Conservation (phyloP, 2,888 invertebrate species). For the Cerastoderma edule region DNA sequence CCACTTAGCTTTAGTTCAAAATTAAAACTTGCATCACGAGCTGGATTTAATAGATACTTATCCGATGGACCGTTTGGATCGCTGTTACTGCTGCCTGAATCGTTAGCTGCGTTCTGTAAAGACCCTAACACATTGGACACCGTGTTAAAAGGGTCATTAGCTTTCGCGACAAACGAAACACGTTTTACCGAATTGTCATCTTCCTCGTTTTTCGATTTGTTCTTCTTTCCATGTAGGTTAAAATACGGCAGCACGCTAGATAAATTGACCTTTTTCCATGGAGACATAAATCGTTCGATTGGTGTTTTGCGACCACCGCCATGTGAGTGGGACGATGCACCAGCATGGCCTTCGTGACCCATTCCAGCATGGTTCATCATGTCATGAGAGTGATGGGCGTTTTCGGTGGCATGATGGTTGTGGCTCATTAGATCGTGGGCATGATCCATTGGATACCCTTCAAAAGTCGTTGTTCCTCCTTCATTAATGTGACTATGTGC, state of each 20-base stretch:
- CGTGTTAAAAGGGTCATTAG: slow-evolving; percentile 48
- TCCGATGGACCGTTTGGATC: not conserved
- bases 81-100: not conserved
- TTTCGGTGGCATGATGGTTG: too few species aligned
- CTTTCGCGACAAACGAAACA: slow-evolving; percentile 48
- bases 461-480: too few species aligned
- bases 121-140: slow-evolving; percentile 34
- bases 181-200: slow-evolving; percentile 38
- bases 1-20: slow-evolving; percentile 39
- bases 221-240: not conserved
- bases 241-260: slow-evolving; percentile 39
- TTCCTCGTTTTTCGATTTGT: not conserved
- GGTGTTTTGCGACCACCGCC: not conserved
- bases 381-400: not conserved
- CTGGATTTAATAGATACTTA: not conserved
- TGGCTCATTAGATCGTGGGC: too few species aligned
- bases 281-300: slow-evolving; percentile 39
- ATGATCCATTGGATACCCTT: too few species aligned
- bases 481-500: too few species aligned
- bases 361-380: not conserved
- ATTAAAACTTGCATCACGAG: slow-evolving; percentile 37
- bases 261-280: slow-evolving; percentile 46
- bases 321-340: not conserved
- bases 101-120: slow-evolving; percentile 21
- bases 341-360: not conserved